A percentile compares a stretch with the other conserved stretches of the same genome.
phyloP scores from a whole-genome alignment of 2,888 invertebrate species.

The Steinernema carpocapsae region DNA sequence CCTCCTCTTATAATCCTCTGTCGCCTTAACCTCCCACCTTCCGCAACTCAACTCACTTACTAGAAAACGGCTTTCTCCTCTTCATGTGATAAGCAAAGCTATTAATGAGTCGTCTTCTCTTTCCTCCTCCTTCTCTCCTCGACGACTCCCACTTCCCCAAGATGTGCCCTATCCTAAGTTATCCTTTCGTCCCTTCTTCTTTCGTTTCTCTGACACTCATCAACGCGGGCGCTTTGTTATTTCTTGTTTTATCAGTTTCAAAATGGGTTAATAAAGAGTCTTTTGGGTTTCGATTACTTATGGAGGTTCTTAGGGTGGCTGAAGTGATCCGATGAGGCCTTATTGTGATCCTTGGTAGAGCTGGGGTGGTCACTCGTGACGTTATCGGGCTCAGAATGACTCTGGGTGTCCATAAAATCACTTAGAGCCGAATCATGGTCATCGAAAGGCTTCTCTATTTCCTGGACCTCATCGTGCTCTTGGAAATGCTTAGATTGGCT shows the following conservation, averaged over 20 bases:
- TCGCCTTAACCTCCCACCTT: neutral
- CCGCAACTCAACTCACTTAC: no score
- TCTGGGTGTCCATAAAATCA: no score
- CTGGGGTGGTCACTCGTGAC: no score
- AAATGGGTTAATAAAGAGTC: constrained; percentile 11
- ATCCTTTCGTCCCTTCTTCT: constrained; percentile 10
- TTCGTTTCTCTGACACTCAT: neutral
- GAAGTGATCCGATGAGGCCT: no score
- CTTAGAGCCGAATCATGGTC: no score
- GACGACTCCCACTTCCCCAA: constrained; percentile 23
- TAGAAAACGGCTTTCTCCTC: neutral
- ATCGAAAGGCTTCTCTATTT: no score
- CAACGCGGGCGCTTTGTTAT: constrained; percentile 26
- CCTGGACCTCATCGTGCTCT: no score
- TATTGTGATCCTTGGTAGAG: no score
- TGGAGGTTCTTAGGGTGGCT: no score
- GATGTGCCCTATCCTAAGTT: constrained; percentile 8
- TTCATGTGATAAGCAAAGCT: constrained; percentile 16
- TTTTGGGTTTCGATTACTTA: neutral
- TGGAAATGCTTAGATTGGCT: no score
- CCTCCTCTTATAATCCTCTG: neutral
- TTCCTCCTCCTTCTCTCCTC: no score
- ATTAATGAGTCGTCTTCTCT: neutral
- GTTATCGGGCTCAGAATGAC: no score
- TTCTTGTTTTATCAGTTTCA: constrained; percentile 4